A percentile compares a stretch with the other conserved stretches of the same genome.
phyloP scores from a whole-genome alignment of 2,113 vertebrate species.

The Charadrius vociferus region DNA sequence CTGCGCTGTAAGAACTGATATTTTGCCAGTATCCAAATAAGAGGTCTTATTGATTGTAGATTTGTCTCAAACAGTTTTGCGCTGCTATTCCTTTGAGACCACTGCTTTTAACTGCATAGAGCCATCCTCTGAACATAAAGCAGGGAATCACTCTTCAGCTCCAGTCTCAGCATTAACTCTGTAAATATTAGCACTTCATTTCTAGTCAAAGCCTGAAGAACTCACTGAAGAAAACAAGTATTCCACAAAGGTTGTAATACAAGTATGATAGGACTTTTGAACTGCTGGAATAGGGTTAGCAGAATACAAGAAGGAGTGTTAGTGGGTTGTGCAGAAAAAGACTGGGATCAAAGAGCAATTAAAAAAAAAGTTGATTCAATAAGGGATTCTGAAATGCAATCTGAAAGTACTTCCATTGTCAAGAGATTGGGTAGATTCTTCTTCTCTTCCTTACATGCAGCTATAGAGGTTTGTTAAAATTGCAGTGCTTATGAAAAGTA shows the following conservation, averaged over 20 bases:
- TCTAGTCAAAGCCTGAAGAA: not conserved
- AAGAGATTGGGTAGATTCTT: not conserved
- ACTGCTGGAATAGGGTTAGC: not conserved
- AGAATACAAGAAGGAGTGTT: not conserved
- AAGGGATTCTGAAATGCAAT: not conserved
- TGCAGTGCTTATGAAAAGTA: not conserved
- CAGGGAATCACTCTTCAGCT: not conserved
- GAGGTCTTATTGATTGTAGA: not conserved
- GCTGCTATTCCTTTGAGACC: not conserved
- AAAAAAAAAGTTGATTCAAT: not conserved
- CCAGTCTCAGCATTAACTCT: not conserved
- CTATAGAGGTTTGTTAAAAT: not conserved
- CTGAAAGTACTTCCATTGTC: not conserved
- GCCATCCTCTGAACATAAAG: not conserved
- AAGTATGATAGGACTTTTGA: not conserved
- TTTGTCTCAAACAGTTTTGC: not conserved
- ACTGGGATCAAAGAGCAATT: not conserved
- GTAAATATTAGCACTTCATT: not conserved
- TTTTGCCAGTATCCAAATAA: not conserved
- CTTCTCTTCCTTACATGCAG: not conserved
- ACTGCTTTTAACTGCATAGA: not conserved
- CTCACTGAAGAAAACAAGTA: not conserved
- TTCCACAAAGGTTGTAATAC: not conserved
- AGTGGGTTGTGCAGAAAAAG: not conserved
- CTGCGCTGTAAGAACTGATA: not conserved